phyloP scores from a whole-genome alignment of 2,113 vertebrate species.

The Gulo gulo region DNA sequence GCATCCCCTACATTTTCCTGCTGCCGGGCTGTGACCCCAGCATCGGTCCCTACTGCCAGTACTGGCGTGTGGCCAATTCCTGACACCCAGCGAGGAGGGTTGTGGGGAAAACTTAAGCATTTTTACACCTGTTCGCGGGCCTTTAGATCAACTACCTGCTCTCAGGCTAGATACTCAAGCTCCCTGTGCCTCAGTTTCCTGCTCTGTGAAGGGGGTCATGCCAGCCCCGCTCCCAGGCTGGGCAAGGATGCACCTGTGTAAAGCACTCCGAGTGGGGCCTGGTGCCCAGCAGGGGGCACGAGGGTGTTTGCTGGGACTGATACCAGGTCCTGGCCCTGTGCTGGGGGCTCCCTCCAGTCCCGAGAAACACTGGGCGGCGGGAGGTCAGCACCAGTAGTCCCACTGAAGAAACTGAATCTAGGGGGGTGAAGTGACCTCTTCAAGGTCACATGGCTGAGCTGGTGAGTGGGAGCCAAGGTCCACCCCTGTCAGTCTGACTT shows the following conservation, averaged over 20 bases:
- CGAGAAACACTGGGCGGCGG: accelerated
- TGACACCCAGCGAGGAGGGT: neutral
- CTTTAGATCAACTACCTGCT: neutral
- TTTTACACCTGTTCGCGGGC: neutral
- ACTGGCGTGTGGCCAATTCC: neutral
- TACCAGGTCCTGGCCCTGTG: neutral
- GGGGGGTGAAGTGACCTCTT: neutral
- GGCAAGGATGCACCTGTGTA: neutral
- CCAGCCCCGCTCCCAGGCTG: neutral
- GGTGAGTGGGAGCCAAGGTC: neutral
- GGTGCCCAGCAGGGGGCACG: accelerated
- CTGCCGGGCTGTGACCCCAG: too few species aligned
- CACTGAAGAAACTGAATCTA: neutral
- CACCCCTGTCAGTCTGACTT: neutral
- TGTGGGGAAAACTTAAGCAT: neutral
- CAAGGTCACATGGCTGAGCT: neutral
- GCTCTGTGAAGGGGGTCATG: neutral
- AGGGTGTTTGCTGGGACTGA: neutral
- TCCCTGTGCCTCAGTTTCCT: neutral
- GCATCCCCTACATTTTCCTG: accelerated
- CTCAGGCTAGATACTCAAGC: neutral
- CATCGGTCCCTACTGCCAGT: accelerated
- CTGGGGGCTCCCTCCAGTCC: too few species aligned
- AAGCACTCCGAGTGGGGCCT: accelerated
- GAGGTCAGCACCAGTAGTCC: accelerated